phyloP scores from a whole-genome alignment of 2,113 vertebrate genomes.

The Puma concolor region DNA sequence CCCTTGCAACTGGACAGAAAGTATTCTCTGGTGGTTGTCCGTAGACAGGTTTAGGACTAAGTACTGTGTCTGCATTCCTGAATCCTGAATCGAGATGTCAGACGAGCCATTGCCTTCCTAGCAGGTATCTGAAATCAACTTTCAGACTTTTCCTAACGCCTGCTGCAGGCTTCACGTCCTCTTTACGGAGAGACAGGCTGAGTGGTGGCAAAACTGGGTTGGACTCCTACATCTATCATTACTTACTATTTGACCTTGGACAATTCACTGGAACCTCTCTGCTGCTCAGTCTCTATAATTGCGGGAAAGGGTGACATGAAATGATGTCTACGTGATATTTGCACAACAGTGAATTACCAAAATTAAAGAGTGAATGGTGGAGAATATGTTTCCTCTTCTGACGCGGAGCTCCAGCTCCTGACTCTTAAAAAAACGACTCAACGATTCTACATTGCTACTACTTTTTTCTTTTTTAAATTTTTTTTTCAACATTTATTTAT shows the following conservation, averaged over 20 bases:
- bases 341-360: neutral
- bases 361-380: neutral
- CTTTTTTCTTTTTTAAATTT: too few species aligned
- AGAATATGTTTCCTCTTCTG: neutral
- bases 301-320: neutral
- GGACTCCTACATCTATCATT: neutral
- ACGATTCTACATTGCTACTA: neutral
- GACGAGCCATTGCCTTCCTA: neutral
- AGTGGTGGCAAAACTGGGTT: neutral
- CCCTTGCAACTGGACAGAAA: neutral
- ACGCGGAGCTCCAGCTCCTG: neutral
- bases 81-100: neutral
- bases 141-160: neutral
- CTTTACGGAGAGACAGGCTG: neutral
- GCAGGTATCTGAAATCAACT: neutral
- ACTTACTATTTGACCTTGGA: neutral
- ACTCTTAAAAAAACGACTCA: neutral
- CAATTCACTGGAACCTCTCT: neutral
- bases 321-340: neutral
- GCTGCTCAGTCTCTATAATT: neutral
- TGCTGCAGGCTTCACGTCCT: neutral
- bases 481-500: too few species aligned
- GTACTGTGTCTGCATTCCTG: neutral
- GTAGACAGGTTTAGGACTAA: neutral
- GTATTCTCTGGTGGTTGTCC: neutral